Evolutionary conservation across 2,888 invertebrate species (phyloP).

Genomic region (Phlogophora meticulosa): DNA sequence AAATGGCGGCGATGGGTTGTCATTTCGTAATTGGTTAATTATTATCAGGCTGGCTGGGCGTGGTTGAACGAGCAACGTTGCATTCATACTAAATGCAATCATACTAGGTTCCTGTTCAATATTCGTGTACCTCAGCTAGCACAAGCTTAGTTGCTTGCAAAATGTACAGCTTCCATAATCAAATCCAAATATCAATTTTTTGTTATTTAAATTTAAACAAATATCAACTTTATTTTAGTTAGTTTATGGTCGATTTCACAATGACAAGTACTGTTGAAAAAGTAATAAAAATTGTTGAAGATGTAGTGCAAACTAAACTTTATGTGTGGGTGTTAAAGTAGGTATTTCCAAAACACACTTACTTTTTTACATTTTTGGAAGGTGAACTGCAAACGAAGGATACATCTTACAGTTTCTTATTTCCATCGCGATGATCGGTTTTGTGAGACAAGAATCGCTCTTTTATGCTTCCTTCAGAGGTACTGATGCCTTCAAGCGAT

Average conservation of each 20-base stretch:
- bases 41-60: conserved; percentile 86
- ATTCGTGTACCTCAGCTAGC: conserved; percentile 16
- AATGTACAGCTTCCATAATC: not conserved
- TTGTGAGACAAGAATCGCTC: not conserved
- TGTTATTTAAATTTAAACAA: no score
- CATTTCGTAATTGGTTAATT: conserved; percentile 90
- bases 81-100: conserved; percentile 59
- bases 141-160: not conserved
- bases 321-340: no score
- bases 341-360: no score
- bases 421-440: not conserved
- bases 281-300: no score
- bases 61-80: conserved; percentile 75
- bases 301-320: no score
- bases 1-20: conserved; percentile 87
- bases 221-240: no score
- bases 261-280: no score
- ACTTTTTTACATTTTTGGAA: no score
- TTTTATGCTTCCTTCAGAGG: not conserved
- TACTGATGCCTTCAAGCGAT: not conserved
- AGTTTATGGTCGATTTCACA: no score
- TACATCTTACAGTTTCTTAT: not conserved
- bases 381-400: no score
- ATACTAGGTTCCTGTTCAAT: conserved; percentile 39
- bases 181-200: not conserved